A percentile compares a stretch with the other conserved stretches of the same genome.
phyloP scores from a whole-genome alignment of 1,140 invertebrate genomes.

The Ylistrum balloti region DNA sequence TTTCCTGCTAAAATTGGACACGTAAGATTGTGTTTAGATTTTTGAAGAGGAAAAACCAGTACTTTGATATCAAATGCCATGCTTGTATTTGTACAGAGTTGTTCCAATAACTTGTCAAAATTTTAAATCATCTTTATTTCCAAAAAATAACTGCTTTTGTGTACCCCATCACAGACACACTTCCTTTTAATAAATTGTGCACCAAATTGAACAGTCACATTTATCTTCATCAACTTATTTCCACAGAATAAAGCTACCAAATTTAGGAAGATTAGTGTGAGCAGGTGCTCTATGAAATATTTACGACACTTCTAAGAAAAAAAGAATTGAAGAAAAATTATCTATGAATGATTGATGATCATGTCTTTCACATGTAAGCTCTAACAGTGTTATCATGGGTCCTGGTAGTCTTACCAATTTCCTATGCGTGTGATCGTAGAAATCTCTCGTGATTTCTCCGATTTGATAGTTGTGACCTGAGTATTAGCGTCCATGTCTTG shows the following conservation, averaged over 20 bases:
- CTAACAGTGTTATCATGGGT: neutral
- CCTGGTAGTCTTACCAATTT: neutral
- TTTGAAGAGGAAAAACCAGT: too few relatives aligned
- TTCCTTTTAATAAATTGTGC: too few relatives aligned
- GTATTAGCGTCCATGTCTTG: neutral
- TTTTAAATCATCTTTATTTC: too few relatives aligned
- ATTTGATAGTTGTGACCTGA: neutral
- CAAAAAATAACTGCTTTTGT: neutral
- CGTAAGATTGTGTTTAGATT: too few relatives aligned
- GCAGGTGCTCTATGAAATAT: constrained; percentile 3
- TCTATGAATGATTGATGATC: neutral
- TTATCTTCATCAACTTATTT: neutral
- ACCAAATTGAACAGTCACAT: too few relatives aligned
- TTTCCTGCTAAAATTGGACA: too few relatives aligned
- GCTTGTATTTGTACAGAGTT: too few relatives aligned
- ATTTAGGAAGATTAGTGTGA: neutral
- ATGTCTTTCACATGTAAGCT: neutral
- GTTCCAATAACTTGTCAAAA: too few relatives aligned
- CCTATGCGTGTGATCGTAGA: neutral
- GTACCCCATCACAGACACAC: too few relatives aligned
- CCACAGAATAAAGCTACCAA: neutral
- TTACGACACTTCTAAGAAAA: constrained; percentile 26
- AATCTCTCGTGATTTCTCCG: constrained; percentile 27
- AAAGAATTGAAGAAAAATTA: constrained; percentile 20
- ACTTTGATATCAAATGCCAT: too few relatives aligned